Conservation (phyloP, 2,888 invertebrate genomes). For the Periphyllus acericola region DNA sequence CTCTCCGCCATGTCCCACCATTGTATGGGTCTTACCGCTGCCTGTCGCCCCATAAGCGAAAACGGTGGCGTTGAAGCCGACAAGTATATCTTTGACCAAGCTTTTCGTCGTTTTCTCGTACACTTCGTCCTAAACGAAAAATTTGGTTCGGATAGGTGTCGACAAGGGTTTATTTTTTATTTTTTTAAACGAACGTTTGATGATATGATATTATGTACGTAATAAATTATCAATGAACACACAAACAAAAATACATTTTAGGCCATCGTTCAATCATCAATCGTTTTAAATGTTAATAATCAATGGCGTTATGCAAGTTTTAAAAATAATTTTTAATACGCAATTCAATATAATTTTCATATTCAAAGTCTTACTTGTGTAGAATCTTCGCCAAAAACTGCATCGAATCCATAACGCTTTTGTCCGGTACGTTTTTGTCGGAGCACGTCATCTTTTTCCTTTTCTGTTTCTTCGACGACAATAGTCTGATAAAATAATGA, state of each 20-base stretch:
- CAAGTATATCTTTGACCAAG: slow-evolving; percentile 84
- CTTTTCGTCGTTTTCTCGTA: slow-evolving; percentile 87
- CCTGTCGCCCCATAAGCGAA: slow-evolving; percentile 96
- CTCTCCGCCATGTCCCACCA: slow-evolving; percentile 76
- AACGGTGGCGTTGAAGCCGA: slow-evolving; percentile 92
- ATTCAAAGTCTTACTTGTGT: slow-evolving; percentile 75
- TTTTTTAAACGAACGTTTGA: slow-evolving; percentile 54
- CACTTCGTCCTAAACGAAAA: slow-evolving; percentile 75
- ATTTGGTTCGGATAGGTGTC: not conserved
- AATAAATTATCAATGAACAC: too few species aligned
- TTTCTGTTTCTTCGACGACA: slow-evolving; percentile 75
- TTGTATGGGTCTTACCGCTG: slow-evolving; percentile 91
- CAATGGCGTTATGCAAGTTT: too few species aligned
- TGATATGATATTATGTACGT: too few species aligned
- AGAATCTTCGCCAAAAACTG: slow-evolving; percentile 86
- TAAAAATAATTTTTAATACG: too few species aligned
- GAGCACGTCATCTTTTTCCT: slow-evolving; percentile 73
- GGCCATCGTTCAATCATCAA: too few species aligned
- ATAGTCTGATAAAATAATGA: slow-evolving; percentile 71
- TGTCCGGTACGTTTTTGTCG: slow-evolving; percentile 78
- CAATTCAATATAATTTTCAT: not conserved
- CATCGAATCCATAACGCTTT: slow-evolving; percentile 88
- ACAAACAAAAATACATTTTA: too few species aligned
- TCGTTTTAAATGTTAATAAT: too few species aligned
- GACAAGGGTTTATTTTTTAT: too few species aligned